Percentiles rank a stretch among this genome's conserved stretches.
These are phyloP conservation scores for Bombus cullumanus DNA, from an alignment of 1,140 invertebrate species.

Conservation along the genomic window DNA sequence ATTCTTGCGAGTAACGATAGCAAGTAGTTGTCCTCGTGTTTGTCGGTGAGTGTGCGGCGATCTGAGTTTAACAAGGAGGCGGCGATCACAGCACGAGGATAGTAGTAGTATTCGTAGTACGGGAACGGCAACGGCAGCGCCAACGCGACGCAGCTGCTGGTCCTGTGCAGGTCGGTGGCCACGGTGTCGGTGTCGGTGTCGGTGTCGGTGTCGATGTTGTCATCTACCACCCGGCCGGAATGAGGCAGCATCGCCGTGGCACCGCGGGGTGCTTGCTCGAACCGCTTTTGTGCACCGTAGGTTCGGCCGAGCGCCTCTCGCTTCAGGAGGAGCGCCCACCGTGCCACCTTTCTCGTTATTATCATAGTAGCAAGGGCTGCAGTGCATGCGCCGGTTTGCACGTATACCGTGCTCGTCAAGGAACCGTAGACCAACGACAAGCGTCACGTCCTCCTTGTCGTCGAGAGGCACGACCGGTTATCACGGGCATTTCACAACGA, in stretches of 20 bases:
- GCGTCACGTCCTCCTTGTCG: conserved; percentile 61
- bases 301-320: conserved; percentile 61
- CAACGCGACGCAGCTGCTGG: conserved; percentile 45
- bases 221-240: conserved; percentile 46
- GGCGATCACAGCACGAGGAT: conserved; percentile 29
- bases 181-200: conserved; percentile 46
- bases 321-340: conserved; percentile 62
- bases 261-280: conserved; percentile 27
- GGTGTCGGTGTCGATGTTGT: conserved; percentile 40
- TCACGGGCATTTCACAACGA: conserved; percentile 59
- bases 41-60: conserved; percentile 36
- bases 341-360: conserved; percentile 64
- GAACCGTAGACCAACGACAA: conserved; percentile 60
- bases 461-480: conserved; percentile 62
- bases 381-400: conserved; percentile 61
- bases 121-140: conserved; percentile 43
- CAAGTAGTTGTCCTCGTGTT: conserved; percentile 42
- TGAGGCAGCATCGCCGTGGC: conserved; percentile 56
- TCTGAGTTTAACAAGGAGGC: conserved; percentile 16
- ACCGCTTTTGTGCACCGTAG: conserved; percentile 55
- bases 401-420: conserved; percentile 66
- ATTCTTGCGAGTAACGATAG: background rate
- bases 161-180: conserved; percentile 47
- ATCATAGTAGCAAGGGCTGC: conserved; percentile 66
- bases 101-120: conserved; percentile 38